Conservation (phyloP, 2,888 invertebrate genomes). For the Neuroscelio doddi region DNA sequence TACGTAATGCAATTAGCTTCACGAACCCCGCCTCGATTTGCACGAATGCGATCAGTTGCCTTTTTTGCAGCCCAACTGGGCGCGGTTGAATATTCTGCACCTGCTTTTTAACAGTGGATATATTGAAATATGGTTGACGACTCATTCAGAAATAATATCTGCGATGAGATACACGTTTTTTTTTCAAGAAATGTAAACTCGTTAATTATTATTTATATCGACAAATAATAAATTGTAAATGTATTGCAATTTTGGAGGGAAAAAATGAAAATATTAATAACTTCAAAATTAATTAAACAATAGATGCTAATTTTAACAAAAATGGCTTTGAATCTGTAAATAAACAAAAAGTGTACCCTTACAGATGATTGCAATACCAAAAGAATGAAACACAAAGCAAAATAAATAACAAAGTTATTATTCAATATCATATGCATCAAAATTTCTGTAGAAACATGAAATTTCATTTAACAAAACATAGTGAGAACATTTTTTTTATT, state of each 20-base stretch:
- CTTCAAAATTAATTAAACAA: too few species aligned
- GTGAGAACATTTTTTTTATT: background rate
- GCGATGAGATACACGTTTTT: too few species aligned
- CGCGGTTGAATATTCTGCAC: constrained; percentile 53
- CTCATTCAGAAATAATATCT: background rate
- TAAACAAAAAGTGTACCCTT: background rate
- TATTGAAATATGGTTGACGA: constrained; percentile 24
- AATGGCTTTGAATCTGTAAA: background rate
- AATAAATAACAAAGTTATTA: constrained; percentile 2
- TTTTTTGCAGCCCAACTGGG: constrained; percentile 23
- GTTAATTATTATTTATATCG: background rate
- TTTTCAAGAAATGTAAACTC: background rate
- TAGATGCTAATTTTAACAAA: too few species aligned
- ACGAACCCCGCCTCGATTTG: constrained; percentile 11
- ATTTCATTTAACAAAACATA: background rate
- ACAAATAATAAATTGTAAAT: too few species aligned
- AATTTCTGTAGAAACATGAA: background rate
- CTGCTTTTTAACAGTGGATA: constrained; percentile 48
- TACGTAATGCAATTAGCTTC: constrained; percentile 6
- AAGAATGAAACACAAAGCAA: background rate
- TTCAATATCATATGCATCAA: too few species aligned
- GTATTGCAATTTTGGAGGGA: background rate
- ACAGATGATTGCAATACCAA: background rate
- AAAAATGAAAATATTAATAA: background rate
- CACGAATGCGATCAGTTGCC: constrained; percentile 1